Base-by-base conservation (phyloP, 2,797 vertebrate genomes). In the Myiothlypis chrysogaster region DNA sequence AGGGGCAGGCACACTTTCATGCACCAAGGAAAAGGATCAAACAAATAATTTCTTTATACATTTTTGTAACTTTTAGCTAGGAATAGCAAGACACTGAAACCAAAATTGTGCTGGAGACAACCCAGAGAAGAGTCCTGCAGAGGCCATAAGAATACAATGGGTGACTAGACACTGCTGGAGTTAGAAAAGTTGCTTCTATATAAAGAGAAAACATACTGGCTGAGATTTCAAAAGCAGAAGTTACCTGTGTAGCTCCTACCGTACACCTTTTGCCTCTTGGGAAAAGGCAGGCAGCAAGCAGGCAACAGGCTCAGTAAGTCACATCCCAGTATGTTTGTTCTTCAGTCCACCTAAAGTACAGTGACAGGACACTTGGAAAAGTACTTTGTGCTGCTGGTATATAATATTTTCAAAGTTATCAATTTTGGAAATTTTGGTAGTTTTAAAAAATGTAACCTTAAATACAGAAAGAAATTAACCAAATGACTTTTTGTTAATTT, bases 191-290 rank as follows among this genome's bases (percentile, higher is more conserved):
- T 1, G 0, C 44, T 27, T 43, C 39, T 78, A 14, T 17, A 22
- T 22, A 30, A 90, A 65, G 8, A 69, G 23, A 47, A 79, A 81
- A 34, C n/a, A 41, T 2, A 10, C 52, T 56, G 41, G 46, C 57
- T 59, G 65, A 55, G 25, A 72, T 37, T 61, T 44, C 80, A 68
- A 72, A 88, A 64, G 73, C 59, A 78, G 59, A 83, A 83, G 16
- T 32, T 32, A 52, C n/a, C 6, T 25, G 1, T 0, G 0, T 10
- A 77, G 25, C 35, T 65, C 47, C 46, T 56, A 5, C 43, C 24
- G 24, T 27, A 46, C 21, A 55, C 27, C 32, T 57, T 63, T 68
- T 23, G n/a, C 43, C 52, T 39, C 28, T 25, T 7, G 4, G n/a
- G 53, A 68, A 81, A 75, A 66, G 30, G 41, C 66, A 50, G 64